phyloP scores from a whole-genome alignment of 2,113 vertebrate species.

The Anhinga anhinga region DNA sequence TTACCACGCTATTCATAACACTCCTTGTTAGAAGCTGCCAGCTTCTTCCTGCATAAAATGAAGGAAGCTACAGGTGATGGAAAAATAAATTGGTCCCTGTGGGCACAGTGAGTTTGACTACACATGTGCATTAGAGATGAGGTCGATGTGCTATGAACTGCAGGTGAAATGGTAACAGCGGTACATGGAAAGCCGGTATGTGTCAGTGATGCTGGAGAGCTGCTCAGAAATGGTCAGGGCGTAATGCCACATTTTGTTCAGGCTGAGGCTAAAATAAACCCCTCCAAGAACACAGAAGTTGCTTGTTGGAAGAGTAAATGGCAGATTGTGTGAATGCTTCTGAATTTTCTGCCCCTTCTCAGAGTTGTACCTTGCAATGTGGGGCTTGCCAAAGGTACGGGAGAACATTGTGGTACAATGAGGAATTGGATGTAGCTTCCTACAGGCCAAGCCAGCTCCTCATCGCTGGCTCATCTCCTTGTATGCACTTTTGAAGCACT shows the following conservation, averaged over 20 bases:
- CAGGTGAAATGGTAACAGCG: background rate
- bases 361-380: background rate
- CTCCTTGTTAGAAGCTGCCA: conserved; percentile 42
- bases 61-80: conserved; percentile 72
- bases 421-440: background rate
- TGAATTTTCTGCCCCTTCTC: conserved; percentile 15
- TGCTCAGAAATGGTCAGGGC: background rate
- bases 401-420: background rate
- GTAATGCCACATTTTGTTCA: background rate
- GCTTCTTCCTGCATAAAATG: conserved; percentile 49
- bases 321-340: conserved; percentile 5
- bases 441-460: background rate
- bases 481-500: background rate
- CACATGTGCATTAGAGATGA: conserved; percentile 41
- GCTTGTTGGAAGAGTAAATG: conserved; percentile 43
- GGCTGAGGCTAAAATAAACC: conserved; percentile 40
- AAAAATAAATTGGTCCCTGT: conserved; percentile 77
- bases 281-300: conserved; percentile 13
- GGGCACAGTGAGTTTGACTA: conserved; percentile 45
- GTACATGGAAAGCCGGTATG: background rate
- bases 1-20: conserved; percentile 49
- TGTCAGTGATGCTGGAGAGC: background rate
- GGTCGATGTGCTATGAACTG: conserved; percentile 23
- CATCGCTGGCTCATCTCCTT: background rate
- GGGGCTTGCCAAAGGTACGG: background rate